Evolutionary conservation across 2,113 vertebrate genomes (phyloP), one percentile per base, ranked within the genome.

Genomic region (Pardalotus punctatus): DNA sequence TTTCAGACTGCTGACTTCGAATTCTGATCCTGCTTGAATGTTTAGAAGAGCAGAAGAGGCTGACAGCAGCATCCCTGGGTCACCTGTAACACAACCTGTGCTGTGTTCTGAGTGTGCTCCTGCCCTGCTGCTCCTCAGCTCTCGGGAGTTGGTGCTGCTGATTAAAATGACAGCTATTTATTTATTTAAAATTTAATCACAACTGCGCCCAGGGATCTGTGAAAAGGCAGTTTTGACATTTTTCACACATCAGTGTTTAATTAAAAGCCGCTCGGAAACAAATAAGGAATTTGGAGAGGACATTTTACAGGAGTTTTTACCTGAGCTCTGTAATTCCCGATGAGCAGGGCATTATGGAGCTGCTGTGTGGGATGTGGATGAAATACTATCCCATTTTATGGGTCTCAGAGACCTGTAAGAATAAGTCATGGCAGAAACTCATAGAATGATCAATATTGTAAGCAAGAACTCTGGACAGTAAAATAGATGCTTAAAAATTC

Each of bases 261-360:
- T 97, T 96, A 97, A 95, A 94, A 94, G 64, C 64, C 58, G 51
- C 54, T 80, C 83, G 87, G 94, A 95, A 95, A 95, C 71, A 95
- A 96, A 83, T 90, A 86, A 87, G 84, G 54, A 88, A 62, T 76
- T 43, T 11, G 31, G n/a, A 42, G 36, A 42, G 95, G 94, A 73
- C 81, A 89, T 96, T 97, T 95, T 83, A 33, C 16, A 13, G 42
- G 74, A 69, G 45, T 42, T 83, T 78, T 83, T 92, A 79, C 73
- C 45, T 92, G 85, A 89, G 45, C 48, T 89, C 56, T 47, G 14
- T 83, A 67, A 88, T 91, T 91, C 65, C 47, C 60, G 58, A 66
- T 50, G 54, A 90, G 43, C 42, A 70, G 48, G 24, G 29, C 17
- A 76, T 91, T 45, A 42, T 33, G 58, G 84, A 92, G 64, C 35